Evolutionary conservation across 2,888 invertebrate species (phyloP), one percentile per base, ranked within the genome.

Genomic region (Dicycla oo): DNA sequence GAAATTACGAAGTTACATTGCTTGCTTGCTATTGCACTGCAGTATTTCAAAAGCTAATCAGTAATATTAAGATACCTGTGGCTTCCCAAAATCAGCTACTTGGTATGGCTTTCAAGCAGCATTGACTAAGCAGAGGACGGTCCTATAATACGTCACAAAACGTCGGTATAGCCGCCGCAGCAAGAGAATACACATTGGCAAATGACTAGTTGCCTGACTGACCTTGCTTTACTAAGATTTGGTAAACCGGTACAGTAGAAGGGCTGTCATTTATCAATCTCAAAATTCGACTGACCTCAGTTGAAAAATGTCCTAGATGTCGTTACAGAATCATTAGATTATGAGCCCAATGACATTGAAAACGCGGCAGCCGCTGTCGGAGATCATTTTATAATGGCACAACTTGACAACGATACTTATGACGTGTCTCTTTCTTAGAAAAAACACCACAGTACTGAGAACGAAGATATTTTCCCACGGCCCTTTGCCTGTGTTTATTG

Each of bases 401-500:
- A 66, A 68, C 69, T 47, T 58, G 64, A 73, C 73, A 78, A 63
- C 60, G 23, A 23, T 60, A 57, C 57, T 53, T 69, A 45, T 87
- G 87, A 88, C 88, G 88, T 83, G 67, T 73, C 43, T 62, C 20
- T 65, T 90, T 88, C 88, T 86, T 45, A 86, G 90, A 89, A 91
- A 91, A 89, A 89, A 87, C 82, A 71, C 73, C 75, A 71, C 53
- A 77, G 73, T 91, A 88, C 89, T 83, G 71, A 85, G 91, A 90
- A 91, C 83, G 53, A 72, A 60, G 75, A 78, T 84, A 75, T 86
- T 88, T 91, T 91, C 91, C 88, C 91, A 91, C 91, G 91, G 91
- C 90, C 91, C 90, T 90, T 80, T 67, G 80, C 75, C 66, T 75
- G 56, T 60, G 62, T 62, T 75, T 71, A 72, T 68, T 71, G 49